Conservation (phyloP, 2,888 invertebrate species). For the Drosophila niveifrons region DNA sequence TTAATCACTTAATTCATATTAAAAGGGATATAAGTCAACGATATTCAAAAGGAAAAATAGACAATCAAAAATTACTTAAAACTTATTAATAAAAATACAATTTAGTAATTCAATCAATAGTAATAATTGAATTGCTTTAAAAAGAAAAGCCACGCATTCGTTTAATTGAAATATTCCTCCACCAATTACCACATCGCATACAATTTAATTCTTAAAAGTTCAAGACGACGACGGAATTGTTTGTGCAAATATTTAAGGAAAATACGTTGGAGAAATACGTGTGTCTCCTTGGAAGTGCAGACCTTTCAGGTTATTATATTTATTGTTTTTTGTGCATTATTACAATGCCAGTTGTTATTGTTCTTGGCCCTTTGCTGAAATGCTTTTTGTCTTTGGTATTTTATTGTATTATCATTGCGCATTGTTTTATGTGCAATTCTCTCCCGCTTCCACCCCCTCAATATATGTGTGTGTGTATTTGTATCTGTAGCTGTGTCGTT, state of each 20-base stretch:
- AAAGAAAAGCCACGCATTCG: not conserved
- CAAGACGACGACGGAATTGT: conserved; percentile 8
- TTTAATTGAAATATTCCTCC: conserved; percentile 13
- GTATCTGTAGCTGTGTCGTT: conserved; percentile 27
- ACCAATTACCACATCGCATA: conserved; percentile 37
- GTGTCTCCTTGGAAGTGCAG: conserved; percentile 47
- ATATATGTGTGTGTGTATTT: conserved; percentile 19
- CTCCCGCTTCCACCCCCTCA: no score
- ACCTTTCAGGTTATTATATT: conserved; percentile 60
- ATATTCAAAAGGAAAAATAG: not conserved
- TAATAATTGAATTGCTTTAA: not conserved
- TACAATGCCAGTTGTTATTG: conserved; percentile 66
- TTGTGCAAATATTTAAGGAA: conserved; percentile 49
- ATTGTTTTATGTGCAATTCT: conserved; percentile 65
- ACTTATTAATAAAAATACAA: no score
- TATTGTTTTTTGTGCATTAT: conserved; percentile 62
- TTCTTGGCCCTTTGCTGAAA: conserved; percentile 63
- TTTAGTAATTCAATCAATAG: not conserved
- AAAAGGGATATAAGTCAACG: not conserved
- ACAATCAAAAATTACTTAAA: not conserved
- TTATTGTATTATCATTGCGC: conserved; percentile 77
- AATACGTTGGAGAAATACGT: conserved; percentile 23
- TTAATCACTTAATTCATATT: no score
- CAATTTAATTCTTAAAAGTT: not conserved
- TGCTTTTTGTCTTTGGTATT: conserved; percentile 72